Base-by-base conservation (phyloP, 2,797 vertebrate species). In the Cichlasoma orientale region DNA sequence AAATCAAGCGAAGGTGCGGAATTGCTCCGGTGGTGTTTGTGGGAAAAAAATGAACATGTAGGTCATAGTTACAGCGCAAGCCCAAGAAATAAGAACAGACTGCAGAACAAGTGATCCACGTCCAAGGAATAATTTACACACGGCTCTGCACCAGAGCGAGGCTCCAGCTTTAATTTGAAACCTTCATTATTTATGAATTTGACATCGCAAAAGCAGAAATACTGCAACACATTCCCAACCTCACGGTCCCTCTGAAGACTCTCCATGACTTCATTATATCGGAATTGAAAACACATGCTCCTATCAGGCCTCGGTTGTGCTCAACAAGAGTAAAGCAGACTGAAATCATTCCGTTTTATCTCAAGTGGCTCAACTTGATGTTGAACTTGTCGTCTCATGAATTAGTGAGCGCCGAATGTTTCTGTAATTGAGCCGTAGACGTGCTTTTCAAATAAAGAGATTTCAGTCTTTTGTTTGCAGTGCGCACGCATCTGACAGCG, bases 161-260 rank as follows among this genome's bases (percentile, higher is more conserved):
- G 74, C 63, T 74, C 23, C 1, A 7, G 68, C 72, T 89, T 75
- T 82, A 59, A 80, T 89, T 69, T 69, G 19, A 87, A 82, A 50
- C 77, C 76, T 75, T 84, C 82, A 82, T 89, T 81, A 90, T 90
- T 90, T 75, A 85, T 82, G 69, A 86, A 76, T 79, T 72, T 85
- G 58, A 90, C 83, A 66, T 55, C 54, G 41, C 82, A 85, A 82
- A 25, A 36, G 75, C 70, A 79, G 75, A 79, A 88, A 86, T 57
- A 31, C 33, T 58, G 77, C 66, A 78, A 69, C 82, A 29, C 77
- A 25, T 81, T 73, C 44, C 61, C 70, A 4, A 75, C 71, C 80
- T 81, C 78, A 7, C n/a, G 4, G 73, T 31, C 11, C 47, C 82
- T 78, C 78, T 29, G 13, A 77, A 81, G 78, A 82, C 82, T 78